These are phyloP conservation scores for Meta bourneti DNA, from an alignment of 2,888 invertebrate genomes.

Conservation along the genomic window DNA sequence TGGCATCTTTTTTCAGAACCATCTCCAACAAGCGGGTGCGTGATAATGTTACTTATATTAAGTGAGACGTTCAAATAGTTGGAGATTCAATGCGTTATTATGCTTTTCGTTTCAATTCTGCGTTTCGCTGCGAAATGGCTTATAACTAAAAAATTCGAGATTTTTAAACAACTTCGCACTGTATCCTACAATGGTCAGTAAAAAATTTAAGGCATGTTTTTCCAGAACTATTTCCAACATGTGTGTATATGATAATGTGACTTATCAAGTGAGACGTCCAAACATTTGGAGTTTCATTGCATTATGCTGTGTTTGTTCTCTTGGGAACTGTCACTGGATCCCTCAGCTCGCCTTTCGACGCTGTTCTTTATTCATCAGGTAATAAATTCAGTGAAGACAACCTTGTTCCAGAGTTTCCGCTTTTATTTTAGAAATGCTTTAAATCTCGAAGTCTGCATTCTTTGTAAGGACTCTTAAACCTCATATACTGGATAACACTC, in stretches of 20 bases:
- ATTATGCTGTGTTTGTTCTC: slow-evolving; percentile 6
- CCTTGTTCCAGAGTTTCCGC: not conserved
- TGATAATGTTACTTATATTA: too few species aligned
- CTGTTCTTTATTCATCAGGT: slow-evolving; percentile 8
- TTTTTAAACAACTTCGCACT: too few species aligned
- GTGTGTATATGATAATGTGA: not conserved
- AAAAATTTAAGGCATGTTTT: too few species aligned
- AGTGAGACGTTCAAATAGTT: too few species aligned
- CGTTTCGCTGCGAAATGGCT: too few species aligned
- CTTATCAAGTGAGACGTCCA: not conserved
- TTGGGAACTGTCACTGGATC: not conserved
- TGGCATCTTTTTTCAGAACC: too few species aligned
- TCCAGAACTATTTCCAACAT: not conserved
- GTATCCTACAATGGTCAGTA: too few species aligned
- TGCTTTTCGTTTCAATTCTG: too few species aligned
- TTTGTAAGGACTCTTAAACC: too few species aligned
- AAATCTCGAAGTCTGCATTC: not conserved
- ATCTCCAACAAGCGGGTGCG: not conserved
- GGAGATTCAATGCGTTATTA: too few species aligned
- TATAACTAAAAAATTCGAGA: too few species aligned
- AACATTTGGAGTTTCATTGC: not conserved
- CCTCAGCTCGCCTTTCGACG: not conserved
- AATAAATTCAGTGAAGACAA: not conserved
- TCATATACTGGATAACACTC: too few species aligned
- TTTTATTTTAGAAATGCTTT: not conserved